Percentiles rank a stretch among this genome's conserved stretches.
Evolutionary conservation across 2,888 invertebrate genomes (phyloP).

Genomic region (Trachelus stipa): DNA sequence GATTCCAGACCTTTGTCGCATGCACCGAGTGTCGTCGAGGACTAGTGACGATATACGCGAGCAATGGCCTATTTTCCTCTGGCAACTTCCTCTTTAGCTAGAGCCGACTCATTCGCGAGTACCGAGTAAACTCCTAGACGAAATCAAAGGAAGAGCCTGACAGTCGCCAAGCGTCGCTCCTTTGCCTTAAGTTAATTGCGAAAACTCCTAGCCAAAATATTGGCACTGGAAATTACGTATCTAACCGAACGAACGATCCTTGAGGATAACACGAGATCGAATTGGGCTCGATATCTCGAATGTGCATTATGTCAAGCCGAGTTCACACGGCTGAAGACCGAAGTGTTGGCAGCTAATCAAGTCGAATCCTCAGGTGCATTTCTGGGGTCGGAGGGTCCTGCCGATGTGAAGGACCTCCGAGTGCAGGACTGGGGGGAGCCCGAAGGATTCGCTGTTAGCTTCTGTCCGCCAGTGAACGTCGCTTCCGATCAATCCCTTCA

Average conservation of each 20-base stretch:
- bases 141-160: not conserved
- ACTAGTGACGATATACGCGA: not conserved
- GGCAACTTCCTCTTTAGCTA: not conserved
- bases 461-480: conserved; percentile 34
- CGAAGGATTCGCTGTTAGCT: conserved; percentile 25
- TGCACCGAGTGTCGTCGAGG: not conserved
- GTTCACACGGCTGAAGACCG: not conserved
- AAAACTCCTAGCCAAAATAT: not conserved
- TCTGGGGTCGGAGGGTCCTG: not conserved
- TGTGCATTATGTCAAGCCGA: not conserved
- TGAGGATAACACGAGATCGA: not conserved
- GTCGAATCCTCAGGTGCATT: not conserved
- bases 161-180: not conserved
- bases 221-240: not conserved
- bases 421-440: not conserved
- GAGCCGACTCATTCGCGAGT: not conserved
- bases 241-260: not conserved
- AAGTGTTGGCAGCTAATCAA: not conserved
- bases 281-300: not conserved
- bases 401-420: not conserved
- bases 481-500: conserved; percentile 51
- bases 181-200: not conserved
- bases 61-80: not conserved
- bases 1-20: not conserved
- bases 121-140: not conserved